phyloP scores from a whole-genome alignment of 1,140 invertebrate genomes.

The Atta texana region DNA sequence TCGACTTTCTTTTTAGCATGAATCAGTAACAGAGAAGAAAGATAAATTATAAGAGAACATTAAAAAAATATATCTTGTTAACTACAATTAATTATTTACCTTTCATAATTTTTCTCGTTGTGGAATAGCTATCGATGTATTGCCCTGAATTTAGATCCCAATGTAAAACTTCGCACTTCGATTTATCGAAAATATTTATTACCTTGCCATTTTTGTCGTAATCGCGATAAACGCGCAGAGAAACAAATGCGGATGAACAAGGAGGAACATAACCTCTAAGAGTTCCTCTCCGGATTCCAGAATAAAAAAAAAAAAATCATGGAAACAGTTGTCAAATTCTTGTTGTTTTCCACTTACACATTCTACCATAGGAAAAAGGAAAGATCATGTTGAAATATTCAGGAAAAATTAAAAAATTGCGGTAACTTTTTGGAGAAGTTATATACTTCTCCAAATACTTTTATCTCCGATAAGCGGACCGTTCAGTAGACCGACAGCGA shows the following conservation, averaged over 20 bases:
- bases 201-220: background rate
- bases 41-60: background rate
- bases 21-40: background rate
- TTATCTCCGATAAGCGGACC: background rate
- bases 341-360: background rate
- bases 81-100: background rate
- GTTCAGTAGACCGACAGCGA: background rate
- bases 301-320: constrained; percentile 15
- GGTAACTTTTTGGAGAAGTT: background rate
- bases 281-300: background rate
- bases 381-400: background rate
- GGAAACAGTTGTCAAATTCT: background rate
- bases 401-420: background rate
- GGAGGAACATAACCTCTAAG: background rate
- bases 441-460: background rate
- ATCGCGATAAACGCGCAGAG: background rate
- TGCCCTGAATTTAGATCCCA: too few relatives aligned
- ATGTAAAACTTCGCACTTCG: background rate
- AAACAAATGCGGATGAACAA: constrained; percentile 15
- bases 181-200: background rate
- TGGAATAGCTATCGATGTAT: too few relatives aligned
- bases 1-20: background rate
- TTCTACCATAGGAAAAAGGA: too few relatives aligned
- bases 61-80: background rate
- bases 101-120: background rate